phyloP scores from a whole-genome alignment of 2,113 vertebrate species.

The Leuciscus idus region DNA sequence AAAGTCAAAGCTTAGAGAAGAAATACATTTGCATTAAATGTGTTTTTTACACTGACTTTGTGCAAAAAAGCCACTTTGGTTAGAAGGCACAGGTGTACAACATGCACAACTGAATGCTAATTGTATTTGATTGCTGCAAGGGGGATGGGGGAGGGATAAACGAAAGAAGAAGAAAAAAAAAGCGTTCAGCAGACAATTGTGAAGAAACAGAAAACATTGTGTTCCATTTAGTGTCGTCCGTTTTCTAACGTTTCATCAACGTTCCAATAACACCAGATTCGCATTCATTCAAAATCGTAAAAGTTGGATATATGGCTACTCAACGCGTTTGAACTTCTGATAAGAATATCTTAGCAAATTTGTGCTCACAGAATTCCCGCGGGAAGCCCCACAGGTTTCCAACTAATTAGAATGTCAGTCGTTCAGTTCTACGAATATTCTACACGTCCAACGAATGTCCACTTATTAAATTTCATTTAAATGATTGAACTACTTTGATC shows the following conservation, averaged over 20 bases:
- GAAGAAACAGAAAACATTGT: not conserved
- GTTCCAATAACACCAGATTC: not conserved
- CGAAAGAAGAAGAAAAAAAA: not conserved
- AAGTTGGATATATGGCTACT: not conserved
- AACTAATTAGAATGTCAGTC: too few relatives aligned
- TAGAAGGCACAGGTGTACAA: constrained; percentile 42
- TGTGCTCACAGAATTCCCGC: not conserved
- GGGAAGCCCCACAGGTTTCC: not conserved
- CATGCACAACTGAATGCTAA: constrained; percentile 36
- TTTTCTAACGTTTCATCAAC: not conserved
- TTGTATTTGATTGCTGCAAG: constrained; percentile 2
- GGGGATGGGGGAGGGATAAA: not conserved
- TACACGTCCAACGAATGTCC: not conserved
- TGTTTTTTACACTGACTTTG: not conserved
- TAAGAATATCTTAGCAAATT: too few relatives aligned
- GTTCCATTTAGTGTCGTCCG: not conserved
- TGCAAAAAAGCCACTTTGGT: constrained; percentile 7
- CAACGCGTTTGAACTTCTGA: not conserved
- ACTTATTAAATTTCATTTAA: not conserved
- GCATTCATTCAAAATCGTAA: not conserved
- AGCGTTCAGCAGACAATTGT: not conserved
- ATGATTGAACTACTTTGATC: not conserved
- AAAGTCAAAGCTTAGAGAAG: constrained; percentile 3
- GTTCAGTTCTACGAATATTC: not conserved
- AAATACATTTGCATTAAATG: constrained; percentile 46